These are phyloP conservation scores for Aethes cnicana DNA, from an alignment of 2,888 invertebrate genomes.

Conservation along the genomic window DNA sequence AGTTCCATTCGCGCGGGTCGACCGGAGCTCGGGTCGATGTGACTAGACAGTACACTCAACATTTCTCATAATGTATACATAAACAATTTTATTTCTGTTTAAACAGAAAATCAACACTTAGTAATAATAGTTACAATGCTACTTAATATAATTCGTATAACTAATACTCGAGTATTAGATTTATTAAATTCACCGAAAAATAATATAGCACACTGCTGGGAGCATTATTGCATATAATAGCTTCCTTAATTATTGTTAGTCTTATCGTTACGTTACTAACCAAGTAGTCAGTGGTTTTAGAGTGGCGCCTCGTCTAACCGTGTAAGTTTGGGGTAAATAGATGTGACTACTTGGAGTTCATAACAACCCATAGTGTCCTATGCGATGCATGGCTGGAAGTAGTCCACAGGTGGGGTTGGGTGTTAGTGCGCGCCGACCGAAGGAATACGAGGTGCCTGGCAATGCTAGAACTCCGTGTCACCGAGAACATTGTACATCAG, in stretches of 20 bases:
- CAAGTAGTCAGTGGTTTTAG: conserved; percentile 54
- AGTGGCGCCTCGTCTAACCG: conserved; percentile 55
- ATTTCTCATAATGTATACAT: conserved; percentile 68
- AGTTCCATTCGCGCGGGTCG: conserved; percentile 64
- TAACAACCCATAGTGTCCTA: conserved; percentile 3
- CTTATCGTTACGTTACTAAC: conserved; percentile 63
- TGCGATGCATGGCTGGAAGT: conserved; percentile 5
- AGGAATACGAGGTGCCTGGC: conserved; percentile 28
- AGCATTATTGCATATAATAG: conserved; percentile 59
- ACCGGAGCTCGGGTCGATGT: conserved; percentile 76
- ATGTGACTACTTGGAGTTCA: neutral
- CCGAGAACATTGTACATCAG: conserved; percentile 95
- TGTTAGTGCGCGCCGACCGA: neutral
- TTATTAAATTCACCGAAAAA: conserved; percentile 77
- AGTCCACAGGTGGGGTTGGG: too few species aligned
- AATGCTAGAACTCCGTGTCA: conserved; percentile 84
- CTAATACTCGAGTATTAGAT: conserved; percentile 83
- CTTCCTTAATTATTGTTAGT: conserved; percentile 76
- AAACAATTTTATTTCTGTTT: conserved; percentile 74
- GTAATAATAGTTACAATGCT: conserved; percentile 73
- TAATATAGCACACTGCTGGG: conserved; percentile 73
- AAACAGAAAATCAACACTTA: conserved; percentile 80
- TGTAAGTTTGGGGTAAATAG: conserved; percentile 44
- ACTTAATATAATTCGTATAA: conserved; percentile 77
- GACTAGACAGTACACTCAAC: conserved; percentile 82